phyloP scores from a whole-genome alignment of 2,888 invertebrate genomes.

The Tuta absoluta region DNA sequence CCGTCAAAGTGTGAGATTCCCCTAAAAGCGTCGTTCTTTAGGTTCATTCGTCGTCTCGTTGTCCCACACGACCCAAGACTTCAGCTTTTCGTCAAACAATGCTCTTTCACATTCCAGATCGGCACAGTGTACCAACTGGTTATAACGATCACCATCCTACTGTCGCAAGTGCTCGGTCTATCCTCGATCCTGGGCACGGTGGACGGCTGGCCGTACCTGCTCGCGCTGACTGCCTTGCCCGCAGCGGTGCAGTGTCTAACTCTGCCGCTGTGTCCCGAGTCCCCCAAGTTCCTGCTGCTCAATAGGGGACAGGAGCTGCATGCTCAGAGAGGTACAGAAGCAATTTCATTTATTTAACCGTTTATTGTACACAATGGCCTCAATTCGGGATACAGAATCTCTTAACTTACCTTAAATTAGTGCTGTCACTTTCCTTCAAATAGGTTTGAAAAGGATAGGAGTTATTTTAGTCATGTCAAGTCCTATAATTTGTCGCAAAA shows the following conservation, averaged over 20 bases:
- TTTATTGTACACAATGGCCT: no score
- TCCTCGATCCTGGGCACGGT: slow-evolving; percentile 86
- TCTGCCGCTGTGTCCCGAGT: slow-evolving; percentile 91
- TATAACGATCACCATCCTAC: slow-evolving; percentile 91
- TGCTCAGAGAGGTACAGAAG: slow-evolving; percentile 83
- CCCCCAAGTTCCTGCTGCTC: slow-evolving; percentile 88
- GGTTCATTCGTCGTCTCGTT: no score
- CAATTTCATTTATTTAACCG: no score
- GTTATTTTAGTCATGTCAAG: no score
- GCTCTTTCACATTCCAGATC: slow-evolving; percentile 64
- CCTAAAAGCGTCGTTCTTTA: no score
- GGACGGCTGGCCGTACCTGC: slow-evolving; percentile 87
- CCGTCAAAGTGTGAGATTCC: no score
- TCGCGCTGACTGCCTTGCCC: slow-evolving; percentile 87
- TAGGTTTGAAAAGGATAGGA: no score
- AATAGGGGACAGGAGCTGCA: slow-evolving; percentile 84
- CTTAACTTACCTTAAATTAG: no score
- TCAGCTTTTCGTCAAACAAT: background rate
- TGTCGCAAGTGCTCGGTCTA: slow-evolving; percentile 89
- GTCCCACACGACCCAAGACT: no score
- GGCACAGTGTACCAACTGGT: slow-evolving; percentile 94
- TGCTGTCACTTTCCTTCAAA: no score
- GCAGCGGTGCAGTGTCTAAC: slow-evolving; percentile 84
- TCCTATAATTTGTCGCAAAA: no score
- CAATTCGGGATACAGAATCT: no score